Base-by-base conservation (phyloP, 2,888 invertebrate genomes). In the Habroteleia sp. region DNA sequence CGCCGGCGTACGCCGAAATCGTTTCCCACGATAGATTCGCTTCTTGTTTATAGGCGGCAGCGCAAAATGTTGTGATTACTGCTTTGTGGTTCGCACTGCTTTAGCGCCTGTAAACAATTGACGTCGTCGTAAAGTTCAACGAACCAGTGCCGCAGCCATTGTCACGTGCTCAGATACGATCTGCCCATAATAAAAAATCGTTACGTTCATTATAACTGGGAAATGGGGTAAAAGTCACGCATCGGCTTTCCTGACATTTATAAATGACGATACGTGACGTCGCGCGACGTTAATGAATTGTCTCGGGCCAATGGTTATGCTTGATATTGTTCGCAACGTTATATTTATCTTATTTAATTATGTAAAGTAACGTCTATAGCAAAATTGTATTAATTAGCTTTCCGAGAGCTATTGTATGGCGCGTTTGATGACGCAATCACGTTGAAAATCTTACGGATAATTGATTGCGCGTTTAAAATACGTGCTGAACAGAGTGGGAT, bases 81-180 rank as follows among this genome's bases (percentile, higher is more conserved):
- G n/a, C n/a, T n/a, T n/a, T n/a, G n/a, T n/a, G n/a, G n/a, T n/a
- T n/a, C n/a, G n/a, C n/a, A n/a, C n/a, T 46, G 25, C 8, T 31
- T 58, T 25, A 46, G 33, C 42, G 46, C 41, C 17, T 23, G 33
- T 27, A 42, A 58, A 68, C 68, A 68, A 60, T 60, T 13, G 50
- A 27, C 35, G 39, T 42, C 35, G 39, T 42, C 25, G 39, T 42
- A 66, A 33, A 54, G 65, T 66, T 66, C 65, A 66, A 66, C 65
- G 46, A 66, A 66, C 65, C 10, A 20, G 20, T 10, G 14, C 35
- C 16, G 13, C 20, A 52, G 31, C 42, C 29, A 56, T 65, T 65
- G 63, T 52, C 35, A 42, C 33, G 39, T 29, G 23, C 4, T 37
- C 8, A 10, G 68, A 60, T 58, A 48, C 41, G 13, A 68, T 58